Percentiles rank a stretch among this genome's conserved stretches.
These are phyloP conservation scores for Falco punctatus DNA, from an alignment of 2,113 vertebrate species.

Conservation along the genomic window DNA sequence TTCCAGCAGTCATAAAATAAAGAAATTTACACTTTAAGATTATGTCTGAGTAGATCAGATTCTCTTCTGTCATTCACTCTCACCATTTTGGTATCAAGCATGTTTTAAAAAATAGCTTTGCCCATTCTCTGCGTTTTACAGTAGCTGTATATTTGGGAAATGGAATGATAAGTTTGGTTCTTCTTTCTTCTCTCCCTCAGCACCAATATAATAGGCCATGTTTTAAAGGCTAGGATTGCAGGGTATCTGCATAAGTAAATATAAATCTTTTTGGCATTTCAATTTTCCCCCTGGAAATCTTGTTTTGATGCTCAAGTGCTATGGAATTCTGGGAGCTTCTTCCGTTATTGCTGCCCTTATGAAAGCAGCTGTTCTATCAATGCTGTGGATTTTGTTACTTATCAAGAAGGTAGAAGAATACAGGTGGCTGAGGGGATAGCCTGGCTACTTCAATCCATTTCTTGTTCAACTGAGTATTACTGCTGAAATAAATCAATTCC, in stretches of 20 bases:
- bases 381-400: slow-evolving; percentile 46
- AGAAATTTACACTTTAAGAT: background rate
- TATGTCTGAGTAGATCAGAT: background rate
- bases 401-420: slow-evolving; percentile 13
- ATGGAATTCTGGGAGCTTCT: slow-evolving; percentile 42
- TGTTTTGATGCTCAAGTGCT: slow-evolving; percentile 45
- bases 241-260: slow-evolving; percentile 54
- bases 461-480: slow-evolving; percentile 28
- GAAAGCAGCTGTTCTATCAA: slow-evolving; percentile 75
- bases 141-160: slow-evolving; percentile 14
- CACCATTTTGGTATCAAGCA: background rate
- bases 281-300: slow-evolving; percentile 70
- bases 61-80: background rate
- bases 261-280: slow-evolving; percentile 75
- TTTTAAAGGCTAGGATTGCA: slow-evolving; percentile 36
- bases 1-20: background rate
- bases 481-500: slow-evolving; percentile 28
- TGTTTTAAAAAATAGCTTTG: background rate
- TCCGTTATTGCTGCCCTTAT: slow-evolving; percentile 56
- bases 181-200: background rate
- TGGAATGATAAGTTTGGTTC: background rate
- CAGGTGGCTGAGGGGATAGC: background rate
- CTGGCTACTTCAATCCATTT: background rate
- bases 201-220: background rate
- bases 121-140: slow-evolving; percentile 1